Percentiles rank a stretch among this genome's conserved stretches.
phyloP scores from a whole-genome alignment of 2,888 invertebrate genomes.

The Tyria jacobaeae region DNA sequence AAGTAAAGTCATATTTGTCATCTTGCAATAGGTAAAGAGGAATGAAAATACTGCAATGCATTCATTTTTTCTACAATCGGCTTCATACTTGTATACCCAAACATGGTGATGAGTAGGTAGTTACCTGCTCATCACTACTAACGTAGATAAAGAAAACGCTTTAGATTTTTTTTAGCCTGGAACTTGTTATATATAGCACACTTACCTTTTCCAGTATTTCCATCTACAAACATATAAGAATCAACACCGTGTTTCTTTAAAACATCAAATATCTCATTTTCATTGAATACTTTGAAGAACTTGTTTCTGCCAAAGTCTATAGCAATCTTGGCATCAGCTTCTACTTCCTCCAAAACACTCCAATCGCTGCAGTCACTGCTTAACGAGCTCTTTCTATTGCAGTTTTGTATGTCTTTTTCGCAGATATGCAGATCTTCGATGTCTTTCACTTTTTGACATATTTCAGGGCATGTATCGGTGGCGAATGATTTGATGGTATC shows the following conservation, averaged over 20 bases:
- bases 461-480: slow-evolving; percentile 84
- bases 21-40: too few species aligned
- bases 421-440: slow-evolving; percentile 73
- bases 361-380: slow-evolving; percentile 65
- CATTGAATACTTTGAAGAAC: slow-evolving; percentile 81
- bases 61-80: too few species aligned
- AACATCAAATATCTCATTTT: slow-evolving; percentile 80
- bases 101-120: too few species aligned
- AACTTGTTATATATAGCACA: too few species aligned
- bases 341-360: slow-evolving; percentile 58
- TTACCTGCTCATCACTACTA: too few species aligned
- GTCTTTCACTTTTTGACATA: slow-evolving; percentile 80
- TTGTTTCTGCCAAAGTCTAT: slow-evolving; percentile 78
- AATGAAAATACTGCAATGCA: too few species aligned
- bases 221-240: slow-evolving; percentile 88
- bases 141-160: too few species aligned
- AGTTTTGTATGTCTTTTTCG: slow-evolving; percentile 52
- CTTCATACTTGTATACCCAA: too few species aligned
- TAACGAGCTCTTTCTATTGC: slow-evolving; percentile 64
- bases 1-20: too few species aligned
- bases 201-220: slow-evolving; percentile 91
- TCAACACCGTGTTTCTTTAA: slow-evolving; percentile 73
- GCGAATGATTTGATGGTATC: slow-evolving; percentile 92
- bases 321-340: slow-evolving; percentile 65
- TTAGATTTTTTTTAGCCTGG: too few species aligned